These are phyloP conservation scores for Parambassis ranga DNA, from an alignment of 2,797 vertebrate species.

Conservation along the genomic window DNA sequence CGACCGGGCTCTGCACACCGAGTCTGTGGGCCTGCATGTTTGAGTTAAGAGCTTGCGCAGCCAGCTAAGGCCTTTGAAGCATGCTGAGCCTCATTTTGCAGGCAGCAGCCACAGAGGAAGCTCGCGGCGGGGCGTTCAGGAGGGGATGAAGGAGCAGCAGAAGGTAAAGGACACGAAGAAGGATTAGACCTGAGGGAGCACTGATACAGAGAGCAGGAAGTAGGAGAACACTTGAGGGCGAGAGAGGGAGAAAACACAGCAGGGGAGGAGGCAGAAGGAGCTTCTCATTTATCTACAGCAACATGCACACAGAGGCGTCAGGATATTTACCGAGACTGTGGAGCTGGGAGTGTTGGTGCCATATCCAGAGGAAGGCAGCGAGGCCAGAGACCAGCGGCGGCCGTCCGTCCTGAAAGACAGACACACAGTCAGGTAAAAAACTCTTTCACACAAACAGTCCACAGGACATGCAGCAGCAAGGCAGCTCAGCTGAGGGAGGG, in stretches of 20 bases:
- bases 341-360: slow-evolving; percentile 98
- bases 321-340: slow-evolving; percentile 91
- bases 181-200: neutral
- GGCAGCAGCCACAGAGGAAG: neutral
- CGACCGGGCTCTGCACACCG: neutral
- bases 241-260: neutral
- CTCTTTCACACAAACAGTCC: neutral
- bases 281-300: too few relatives aligned
- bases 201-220: neutral
- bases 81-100: slow-evolving; percentile 3
- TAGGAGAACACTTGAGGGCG: neutral
- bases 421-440: neutral
- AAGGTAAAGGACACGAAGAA: neutral
- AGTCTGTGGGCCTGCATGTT: neutral
- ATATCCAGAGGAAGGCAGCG: slow-evolving; percentile 95
- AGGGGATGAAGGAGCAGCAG: slow-evolving; percentile 5
- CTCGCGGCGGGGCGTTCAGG: neutral
- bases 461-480: neutral
- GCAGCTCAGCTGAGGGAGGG: neutral
- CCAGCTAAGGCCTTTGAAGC: slow-evolving; percentile 12
- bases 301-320: too few relatives aligned
- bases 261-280: neutral
- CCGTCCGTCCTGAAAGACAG: slow-evolving; percentile 86
- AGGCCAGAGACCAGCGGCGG: slow-evolving; percentile 96
- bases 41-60: neutral